These are phyloP conservation scores for Yoshiicerus persimilis DNA, from an alignment of 1,140 invertebrate genomes.

Conservation along the genomic window DNA sequence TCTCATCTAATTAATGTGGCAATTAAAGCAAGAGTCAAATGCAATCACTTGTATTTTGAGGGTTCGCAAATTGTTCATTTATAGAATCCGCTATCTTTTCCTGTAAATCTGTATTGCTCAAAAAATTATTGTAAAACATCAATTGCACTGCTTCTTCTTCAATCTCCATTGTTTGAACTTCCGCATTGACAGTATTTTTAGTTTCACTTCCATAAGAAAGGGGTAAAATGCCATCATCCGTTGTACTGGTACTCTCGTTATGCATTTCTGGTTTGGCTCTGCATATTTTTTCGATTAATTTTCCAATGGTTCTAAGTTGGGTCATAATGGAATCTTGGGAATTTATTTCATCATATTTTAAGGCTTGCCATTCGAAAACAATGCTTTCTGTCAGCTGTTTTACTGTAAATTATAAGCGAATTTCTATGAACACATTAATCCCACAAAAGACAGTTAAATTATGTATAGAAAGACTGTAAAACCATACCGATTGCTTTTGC, in stretches of 20 bases:
- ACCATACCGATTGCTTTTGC: neutral
- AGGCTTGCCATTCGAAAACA: neutral
- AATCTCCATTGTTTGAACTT: neutral
- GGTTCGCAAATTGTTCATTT: neutral
- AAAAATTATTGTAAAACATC: neutral
- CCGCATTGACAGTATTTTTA: neutral
- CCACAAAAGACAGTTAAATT: too few species aligned
- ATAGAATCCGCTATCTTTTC: conserved; percentile 1
- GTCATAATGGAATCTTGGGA: neutral
- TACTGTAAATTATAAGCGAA: neutral
- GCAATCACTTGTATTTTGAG: neutral
- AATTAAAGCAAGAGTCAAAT: too few species aligned
- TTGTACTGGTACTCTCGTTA: neutral
- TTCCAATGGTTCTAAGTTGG: neutral
- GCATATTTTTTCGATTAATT: neutral
- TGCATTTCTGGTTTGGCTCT: neutral
- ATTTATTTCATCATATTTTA: neutral
- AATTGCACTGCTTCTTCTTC: neutral
- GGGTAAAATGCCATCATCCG: neutral
- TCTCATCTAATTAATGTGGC: neutral
- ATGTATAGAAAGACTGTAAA: neutral
- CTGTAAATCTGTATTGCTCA: neutral
- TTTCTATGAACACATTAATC: neutral
- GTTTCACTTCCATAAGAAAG: neutral
- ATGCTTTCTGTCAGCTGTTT: neutral